Base-by-base conservation (phyloP, 2,888 invertebrate genomes). In the Aplocera efformata region DNA sequence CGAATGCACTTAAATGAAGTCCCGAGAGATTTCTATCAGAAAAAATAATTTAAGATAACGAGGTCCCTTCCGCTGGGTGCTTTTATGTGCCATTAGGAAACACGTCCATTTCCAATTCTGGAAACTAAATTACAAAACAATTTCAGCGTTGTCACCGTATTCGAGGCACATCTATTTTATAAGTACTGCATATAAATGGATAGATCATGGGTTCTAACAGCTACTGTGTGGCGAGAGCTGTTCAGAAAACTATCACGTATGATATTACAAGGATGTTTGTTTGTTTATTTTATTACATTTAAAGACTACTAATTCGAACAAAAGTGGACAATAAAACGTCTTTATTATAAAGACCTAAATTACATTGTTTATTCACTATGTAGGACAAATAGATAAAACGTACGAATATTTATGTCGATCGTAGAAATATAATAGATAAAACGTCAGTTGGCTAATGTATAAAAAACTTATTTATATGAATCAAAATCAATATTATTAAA, bases 191-290 rank as follows among this genome's bases (percentile, higher is more conserved):
- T 84, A 75, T 72, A 72, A 82, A 83, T 79, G 67, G 67, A 62
- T 53, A 59, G 58, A 74, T 76, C 73, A 77, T 56, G 52, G 53
- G 39, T 56, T 56, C 53, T 56, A 56, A 65, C 56, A 58, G 84
- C 85, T 85, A 83, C 85, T 66, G 85, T 82, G 65, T 58, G 60
- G 56, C 55, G 60, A 46, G 38, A 38, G 40, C 50, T 48, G 66
- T 72, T 54, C 47, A 59, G 62, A 79, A 78, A 71, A 72, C 57
- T 59, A 68, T 80, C 84, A 83, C 83, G 83, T 74, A 63, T 60
- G 51, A 48, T 62, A 63, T 69, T 68, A 62, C 62, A 67, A 68
- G 67, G 71, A 67, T 69, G 67, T 65, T 67, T 63, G 50, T 49
- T 52, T 51, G 49, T 64, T 58, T 58, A 54, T 58, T 53, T 48